These are phyloP conservation scores for Volucella inflata DNA, from an alignment of 2,888 invertebrate genomes.

Conservation along the genomic window DNA sequence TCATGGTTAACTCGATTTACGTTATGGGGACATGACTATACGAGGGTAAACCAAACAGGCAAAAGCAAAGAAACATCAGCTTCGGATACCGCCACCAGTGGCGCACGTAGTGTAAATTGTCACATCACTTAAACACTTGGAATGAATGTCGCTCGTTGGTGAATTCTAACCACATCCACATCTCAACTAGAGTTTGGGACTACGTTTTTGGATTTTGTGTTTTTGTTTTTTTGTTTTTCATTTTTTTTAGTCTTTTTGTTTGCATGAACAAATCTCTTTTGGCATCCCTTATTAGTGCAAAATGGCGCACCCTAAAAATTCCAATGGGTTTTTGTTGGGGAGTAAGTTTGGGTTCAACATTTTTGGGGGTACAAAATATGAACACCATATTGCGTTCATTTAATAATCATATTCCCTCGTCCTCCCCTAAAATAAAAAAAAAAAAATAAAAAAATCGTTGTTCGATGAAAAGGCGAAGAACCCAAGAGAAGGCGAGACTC, in stretches of 20 bases:
- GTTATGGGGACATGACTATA: constrained; percentile 61
- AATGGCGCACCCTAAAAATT: constrained; percentile 60
- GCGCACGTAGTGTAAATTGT: constrained; percentile 71
- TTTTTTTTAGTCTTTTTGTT: constrained; percentile 17
- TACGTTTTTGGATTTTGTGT: background rate
- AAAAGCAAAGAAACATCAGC: constrained; percentile 28
- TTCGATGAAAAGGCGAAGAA: background rate
- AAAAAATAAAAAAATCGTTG: constrained; percentile 25
- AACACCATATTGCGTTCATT: constrained; percentile 75
- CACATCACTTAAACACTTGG: constrained; percentile 74
- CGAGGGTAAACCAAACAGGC: constrained; percentile 50
- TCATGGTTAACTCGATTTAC: constrained; percentile 75
- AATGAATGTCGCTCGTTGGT: constrained; percentile 63
- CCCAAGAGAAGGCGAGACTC: constrained; percentile 1
- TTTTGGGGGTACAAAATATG: constrained; percentile 60
- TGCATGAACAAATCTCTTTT: constrained; percentile 47
- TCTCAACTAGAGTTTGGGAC: constrained; percentile 4
- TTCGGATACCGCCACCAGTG: constrained; percentile 40
- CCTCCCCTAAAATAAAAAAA: constrained; percentile 25
- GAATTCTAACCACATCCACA: constrained; percentile 70
- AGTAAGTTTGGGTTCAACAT: background rate
- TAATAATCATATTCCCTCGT: constrained; percentile 73
- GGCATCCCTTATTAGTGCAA: constrained; percentile 73
- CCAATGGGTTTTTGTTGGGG: background rate
- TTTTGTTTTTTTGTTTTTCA: constrained; percentile 16